Evolutionary conservation across 2,888 invertebrate genomes (phyloP), one percentile per base, ranked within the genome.

Genomic region (Diachrysia chrysitis): DNA sequence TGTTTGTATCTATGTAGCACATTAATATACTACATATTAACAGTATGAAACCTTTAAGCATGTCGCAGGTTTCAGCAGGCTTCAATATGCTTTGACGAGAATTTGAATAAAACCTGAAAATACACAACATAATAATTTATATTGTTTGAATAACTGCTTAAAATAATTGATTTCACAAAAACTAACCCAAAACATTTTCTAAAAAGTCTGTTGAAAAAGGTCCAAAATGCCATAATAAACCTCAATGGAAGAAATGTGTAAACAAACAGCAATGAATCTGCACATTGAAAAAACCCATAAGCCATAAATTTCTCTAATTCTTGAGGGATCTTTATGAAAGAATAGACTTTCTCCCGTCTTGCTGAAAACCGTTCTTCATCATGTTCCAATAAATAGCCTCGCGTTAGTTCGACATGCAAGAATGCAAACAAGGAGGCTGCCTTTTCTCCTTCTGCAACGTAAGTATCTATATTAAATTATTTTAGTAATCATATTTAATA

Each of bases 221-320:
- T 97, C 97, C 98, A 97, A 64, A 98, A 92, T 56, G 99, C 99
- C 91, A 99, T 96, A 42, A 98, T 87, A 90, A 99, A 98, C 79
- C 99, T 96, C 72, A 99, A 93, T 16, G 99, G 99, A 82, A 99
- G 96, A 95, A 99, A 99, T 63, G 99, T 99, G 92, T 99, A 99
- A 64, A 99, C 97, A 95, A 99, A 99, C 63, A 99, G 96, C 92
- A 99, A 98, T 21, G 99, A 99, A 94, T 99, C 99, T 32, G 98
- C 97, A 94, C 99, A 99, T 93, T 98, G 98, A 92, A 99, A 97
- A 86, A 99, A 98, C 37, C 99, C 99, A 94, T 98, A 99, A 0
- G 96, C 96, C 97, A 99, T 98, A 86, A 99, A 99, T 85, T 98
- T 98, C 87, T 98, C 98, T 48, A 98, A 96, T 93, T 99, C 98